Evolutionary conservation across 2,888 invertebrate genomes (phyloP).

Genomic region (Troides helena): DNA sequence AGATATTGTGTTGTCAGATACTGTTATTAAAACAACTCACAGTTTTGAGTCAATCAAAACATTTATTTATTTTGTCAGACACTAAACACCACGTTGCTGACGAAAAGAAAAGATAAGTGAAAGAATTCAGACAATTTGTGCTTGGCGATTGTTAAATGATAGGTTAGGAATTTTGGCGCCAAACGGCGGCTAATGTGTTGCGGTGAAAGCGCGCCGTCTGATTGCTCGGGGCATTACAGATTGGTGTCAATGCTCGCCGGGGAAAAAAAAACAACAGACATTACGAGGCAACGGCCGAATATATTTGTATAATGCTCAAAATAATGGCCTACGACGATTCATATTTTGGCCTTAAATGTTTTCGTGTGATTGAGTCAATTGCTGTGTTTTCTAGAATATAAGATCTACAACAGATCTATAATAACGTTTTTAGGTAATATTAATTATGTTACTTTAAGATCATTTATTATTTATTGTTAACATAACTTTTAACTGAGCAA

Average conservation of each 20-base stretch:
- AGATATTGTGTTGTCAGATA: conserved; percentile 9
- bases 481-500: no score
- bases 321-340: conserved; percentile 8
- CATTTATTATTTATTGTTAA: no score
- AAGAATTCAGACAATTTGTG: conserved; percentile 28
- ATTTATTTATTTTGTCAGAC: conserved; percentile 24
- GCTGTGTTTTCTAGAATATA: no score
- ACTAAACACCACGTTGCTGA: conserved; percentile 9
- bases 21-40: conserved; percentile 21
- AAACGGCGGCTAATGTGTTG: conserved; percentile 43
- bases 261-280: conserved; percentile 38
- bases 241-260: conserved; percentile 52
- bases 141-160: conserved; percentile 44
- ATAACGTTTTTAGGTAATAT: no score
- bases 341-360: neutral
- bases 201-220: conserved; percentile 61
- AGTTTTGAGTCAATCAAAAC: conserved; percentile 22
- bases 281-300: conserved; percentile 26
- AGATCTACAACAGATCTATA: no score
- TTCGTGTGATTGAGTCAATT: neutral
- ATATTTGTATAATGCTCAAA: conserved; percentile 16
- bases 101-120: conserved; percentile 31
- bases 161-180: conserved; percentile 73
- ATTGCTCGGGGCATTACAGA: conserved; percentile 51
- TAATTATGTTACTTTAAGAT: no score